These are phyloP conservation scores for Synanthedon tipuliformis DNA, from an alignment of 2,888 invertebrate genomes.

Conservation along the genomic window DNA sequence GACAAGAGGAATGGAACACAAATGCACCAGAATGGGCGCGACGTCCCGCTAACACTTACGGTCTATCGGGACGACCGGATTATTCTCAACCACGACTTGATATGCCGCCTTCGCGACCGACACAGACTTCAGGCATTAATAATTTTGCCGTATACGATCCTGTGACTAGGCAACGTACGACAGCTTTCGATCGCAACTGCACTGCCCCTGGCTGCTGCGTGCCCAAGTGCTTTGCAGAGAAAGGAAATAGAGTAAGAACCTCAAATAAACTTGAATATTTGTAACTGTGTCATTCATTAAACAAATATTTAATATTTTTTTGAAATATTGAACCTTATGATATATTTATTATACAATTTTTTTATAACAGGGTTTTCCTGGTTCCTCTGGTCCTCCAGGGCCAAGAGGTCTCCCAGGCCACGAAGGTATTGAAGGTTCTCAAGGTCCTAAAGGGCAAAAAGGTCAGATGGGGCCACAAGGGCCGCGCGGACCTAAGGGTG, in stretches of 20 bases:
- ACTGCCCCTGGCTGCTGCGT: constrained; percentile 78
- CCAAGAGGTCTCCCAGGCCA: constrained; percentile 83
- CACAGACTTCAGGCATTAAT: constrained; percentile 19
- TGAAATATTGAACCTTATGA: neutral
- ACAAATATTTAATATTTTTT: neutral
- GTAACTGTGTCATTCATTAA: neutral
- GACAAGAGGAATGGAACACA: constrained; percentile 7
- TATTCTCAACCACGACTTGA: constrained; percentile 8
- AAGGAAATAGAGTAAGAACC: constrained; percentile 78
- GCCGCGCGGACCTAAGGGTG: constrained; percentile 85
- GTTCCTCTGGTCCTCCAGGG: constrained; percentile 78
- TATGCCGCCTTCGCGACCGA: constrained; percentile 21
- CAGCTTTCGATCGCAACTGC: constrained; percentile 69
- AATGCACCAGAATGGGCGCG: constrained; percentile 1
- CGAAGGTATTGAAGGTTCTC: constrained; percentile 85
- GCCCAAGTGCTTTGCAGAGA: constrained; percentile 90
- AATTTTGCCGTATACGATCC: constrained; percentile 51
- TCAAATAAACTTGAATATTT: neutral
- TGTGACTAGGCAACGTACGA: constrained; percentile 44
- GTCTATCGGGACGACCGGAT: constrained; percentile 21
- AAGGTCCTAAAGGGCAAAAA: constrained; percentile 89
- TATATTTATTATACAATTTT: neutral
- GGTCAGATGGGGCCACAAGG: constrained; percentile 88
- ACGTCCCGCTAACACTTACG: constrained; percentile 10
- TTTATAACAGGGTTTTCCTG: constrained; percentile 75